These are phyloP conservation scores for Diorhabda sublineata DNA, from an alignment of 1,140 invertebrate species.

Conservation along the genomic window DNA sequence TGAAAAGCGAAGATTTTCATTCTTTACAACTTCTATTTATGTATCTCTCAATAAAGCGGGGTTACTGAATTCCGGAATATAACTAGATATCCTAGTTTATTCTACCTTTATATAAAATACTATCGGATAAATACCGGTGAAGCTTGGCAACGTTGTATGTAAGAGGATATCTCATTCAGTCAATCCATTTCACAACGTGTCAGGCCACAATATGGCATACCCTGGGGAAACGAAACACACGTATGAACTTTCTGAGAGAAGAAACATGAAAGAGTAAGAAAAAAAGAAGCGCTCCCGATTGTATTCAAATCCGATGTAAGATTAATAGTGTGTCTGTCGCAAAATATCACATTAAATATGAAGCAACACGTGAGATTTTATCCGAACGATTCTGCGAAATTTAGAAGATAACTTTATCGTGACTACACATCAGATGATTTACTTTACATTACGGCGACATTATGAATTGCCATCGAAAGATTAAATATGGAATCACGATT, in stretches of 20 bases:
- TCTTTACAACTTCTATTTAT: too few relatives aligned
- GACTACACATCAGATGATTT: not conserved
- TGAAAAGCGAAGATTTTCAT: too few relatives aligned
- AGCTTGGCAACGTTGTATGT: too few relatives aligned
- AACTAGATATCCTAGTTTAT: too few relatives aligned
- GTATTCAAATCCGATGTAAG: constrained; percentile 2
- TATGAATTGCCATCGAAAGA: too few relatives aligned
- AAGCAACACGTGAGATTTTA: constrained; percentile 2
- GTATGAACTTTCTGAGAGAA: constrained; percentile 2
- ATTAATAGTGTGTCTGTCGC: not conserved
- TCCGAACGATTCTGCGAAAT: not conserved
- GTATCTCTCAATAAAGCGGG: too few relatives aligned
- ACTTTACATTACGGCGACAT: too few relatives aligned
- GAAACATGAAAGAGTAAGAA: not conserved
- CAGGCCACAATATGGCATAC: not conserved
- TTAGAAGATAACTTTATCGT: not conserved
- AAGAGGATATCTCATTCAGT: not conserved
- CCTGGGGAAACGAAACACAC: not conserved
- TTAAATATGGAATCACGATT: too few relatives aligned
- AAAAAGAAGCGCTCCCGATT: constrained; percentile 2
- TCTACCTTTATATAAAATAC: too few relatives aligned
- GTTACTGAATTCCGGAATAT: too few relatives aligned
- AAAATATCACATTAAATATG: constrained; percentile 3
- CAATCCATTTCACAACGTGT: not conserved
- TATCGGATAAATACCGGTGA: too few relatives aligned